Conservation (phyloP, 2,797 vertebrate species). For the Heterohyrax brucei region DNA sequence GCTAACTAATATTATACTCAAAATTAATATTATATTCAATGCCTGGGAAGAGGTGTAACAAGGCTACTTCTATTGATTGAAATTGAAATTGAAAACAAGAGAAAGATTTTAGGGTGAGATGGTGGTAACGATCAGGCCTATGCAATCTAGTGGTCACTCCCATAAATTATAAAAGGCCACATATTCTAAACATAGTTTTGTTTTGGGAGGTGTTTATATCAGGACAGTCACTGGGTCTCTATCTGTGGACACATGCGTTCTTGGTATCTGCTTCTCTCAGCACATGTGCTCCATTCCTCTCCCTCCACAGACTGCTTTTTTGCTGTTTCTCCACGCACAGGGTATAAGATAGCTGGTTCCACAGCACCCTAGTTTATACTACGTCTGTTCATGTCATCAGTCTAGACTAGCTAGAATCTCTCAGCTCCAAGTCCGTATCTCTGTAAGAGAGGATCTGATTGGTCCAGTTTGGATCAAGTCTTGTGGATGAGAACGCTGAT, state of each 20-base stretch:
- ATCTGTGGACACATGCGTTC: background rate
- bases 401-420: background rate
- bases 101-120: background rate
- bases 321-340: background rate
- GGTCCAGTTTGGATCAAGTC: conserved; percentile 6
- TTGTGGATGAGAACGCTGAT: background rate
- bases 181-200: background rate
- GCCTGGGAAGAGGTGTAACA: too few relatives aligned
- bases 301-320: conserved; percentile 8
- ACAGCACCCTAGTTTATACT: conserved; percentile 5
- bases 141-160: background rate
- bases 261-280: conserved; percentile 2
- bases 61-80: too few relatives aligned
- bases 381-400: background rate
- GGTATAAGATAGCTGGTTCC: background rate
- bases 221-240: background rate
- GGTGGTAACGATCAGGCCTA: background rate
- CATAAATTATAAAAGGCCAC: conserved; percentile 34
- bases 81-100: background rate
- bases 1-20: background rate
- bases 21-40: too few relatives aligned
- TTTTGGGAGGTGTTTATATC: background rate
- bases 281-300: conserved; percentile 9
- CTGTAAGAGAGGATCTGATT: background rate
- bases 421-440: conserved; percentile 5